Evolutionary conservation across 53 echinoderm and acorn worm species (phyloP), one percentile per base, ranked within the genome.

Genomic region (Stichopus horrens): DNA sequence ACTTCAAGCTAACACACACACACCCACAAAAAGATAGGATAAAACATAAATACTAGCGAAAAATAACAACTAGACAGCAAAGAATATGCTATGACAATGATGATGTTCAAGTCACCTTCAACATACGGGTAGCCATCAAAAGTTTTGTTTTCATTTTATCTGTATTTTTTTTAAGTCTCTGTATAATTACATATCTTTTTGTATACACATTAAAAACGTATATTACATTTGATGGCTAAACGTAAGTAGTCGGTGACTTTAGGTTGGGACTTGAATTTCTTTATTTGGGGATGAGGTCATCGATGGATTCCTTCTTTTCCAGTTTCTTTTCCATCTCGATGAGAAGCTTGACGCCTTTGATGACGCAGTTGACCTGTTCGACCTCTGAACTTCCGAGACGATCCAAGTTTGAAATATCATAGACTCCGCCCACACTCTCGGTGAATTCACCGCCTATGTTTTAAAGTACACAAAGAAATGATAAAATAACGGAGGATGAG

Each of bases 331-430:
- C 98, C 94, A 97, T 94, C 52, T 97, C 85, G 76, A 88, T 86
- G 79, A 97, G 90, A 21, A 87, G 73, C 65, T 89, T 90, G 86
- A 97, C 93, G 3, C 98, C 98, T 9, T 91, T 91, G 89, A 97
- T 95, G 77, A 97, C 95, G 59, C 92, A 82, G 88, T 97, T 94
- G 88, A 97, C 98, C 85, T 95, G 98, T 53, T 95, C 92, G 52
- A 97, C 98, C 87, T 97, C 98, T 7, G 98, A 94, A 55, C 88
- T 86, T 67, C 98, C 98, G 8, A 97, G 93, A 75, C 98, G 94
- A 77, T 97, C 95, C 54, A 90, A 84, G 89, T 97, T 97, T 76
- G 98, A 97, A 88, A 97, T 91, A 76, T 97, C 98, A 85, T 95
- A 97, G 9, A 95, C 94, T 21, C 98, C 98, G 60, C 95, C 98